A percentile compares a stretch with the other conserved stretches of the same genome.
These are phyloP conservation scores for Periophthalmodon schlosseri DNA, from an alignment of 2,113 vertebrate species.

Conservation along the genomic window DNA sequence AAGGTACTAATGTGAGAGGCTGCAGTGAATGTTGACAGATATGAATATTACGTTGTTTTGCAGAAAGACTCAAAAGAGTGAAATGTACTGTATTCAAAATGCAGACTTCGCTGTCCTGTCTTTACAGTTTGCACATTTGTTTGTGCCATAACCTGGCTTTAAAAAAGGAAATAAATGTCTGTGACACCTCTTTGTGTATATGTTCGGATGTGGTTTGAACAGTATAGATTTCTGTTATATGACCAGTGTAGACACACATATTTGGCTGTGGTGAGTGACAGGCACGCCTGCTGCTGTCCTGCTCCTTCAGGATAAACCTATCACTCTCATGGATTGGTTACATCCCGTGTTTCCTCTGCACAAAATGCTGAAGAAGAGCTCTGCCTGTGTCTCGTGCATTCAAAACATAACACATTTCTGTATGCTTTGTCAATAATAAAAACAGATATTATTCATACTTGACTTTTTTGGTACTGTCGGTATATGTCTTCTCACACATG, in stretches of 20 bases:
- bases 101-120: slow-evolving; percentile 41
- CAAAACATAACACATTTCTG: slow-evolving; percentile 37
- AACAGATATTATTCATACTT: slow-evolving; percentile 38
- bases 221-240: background rate
- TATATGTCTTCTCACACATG: no score
- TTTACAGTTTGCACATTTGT: slow-evolving; percentile 60
- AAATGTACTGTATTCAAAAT: slow-evolving; percentile 48
- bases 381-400: slow-evolving; percentile 15
- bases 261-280: slow-evolving; percentile 67
- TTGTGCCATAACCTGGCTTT: slow-evolving; percentile 47
- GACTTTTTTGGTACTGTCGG: background rate
- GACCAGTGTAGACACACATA: slow-evolving; percentile 37
- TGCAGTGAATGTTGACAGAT: slow-evolving; percentile 39
- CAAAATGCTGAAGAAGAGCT: background rate
- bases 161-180: slow-evolving; percentile 1
- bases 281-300: slow-evolving; percentile 67
- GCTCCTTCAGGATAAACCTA: slow-evolving; percentile 53
- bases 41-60: slow-evolving; percentile 26
- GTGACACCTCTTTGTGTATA: background rate
- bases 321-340: slow-evolving; percentile 63
- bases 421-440: slow-evolving; percentile 62
- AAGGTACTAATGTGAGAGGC: slow-evolving; percentile 9
- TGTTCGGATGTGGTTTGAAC: slow-evolving; percentile 17
- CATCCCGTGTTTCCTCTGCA: slow-evolving; percentile 31
- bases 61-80: slow-evolving; percentile 20